Conservation (phyloP, 2,113 vertebrate genomes). For the Dolichotis patagonum region DNA sequence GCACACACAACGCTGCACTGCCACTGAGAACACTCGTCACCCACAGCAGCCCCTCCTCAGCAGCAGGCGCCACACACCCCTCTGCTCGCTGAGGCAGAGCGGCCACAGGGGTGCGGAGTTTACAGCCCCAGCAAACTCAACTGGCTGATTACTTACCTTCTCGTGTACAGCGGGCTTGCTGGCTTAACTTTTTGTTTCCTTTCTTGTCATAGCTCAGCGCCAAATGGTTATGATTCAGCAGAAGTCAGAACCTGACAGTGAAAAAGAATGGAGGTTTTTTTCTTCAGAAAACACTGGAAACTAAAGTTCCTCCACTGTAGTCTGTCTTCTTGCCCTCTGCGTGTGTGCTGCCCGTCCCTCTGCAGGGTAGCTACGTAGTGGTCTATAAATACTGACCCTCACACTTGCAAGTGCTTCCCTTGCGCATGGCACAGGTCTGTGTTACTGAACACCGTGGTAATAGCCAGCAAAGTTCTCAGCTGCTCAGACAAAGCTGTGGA, state of each 20-base stretch:
- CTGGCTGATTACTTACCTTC: slow-evolving; percentile 80
- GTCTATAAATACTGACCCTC: slow-evolving; percentile 89
- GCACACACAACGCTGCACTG: neutral
- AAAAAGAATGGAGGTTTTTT: slow-evolving; percentile 11
- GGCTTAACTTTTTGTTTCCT: slow-evolving; percentile 76
- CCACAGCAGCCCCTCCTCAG: neutral
- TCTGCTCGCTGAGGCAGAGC: neutral
- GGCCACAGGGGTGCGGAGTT: neutral
- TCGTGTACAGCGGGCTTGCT: slow-evolving; percentile 50
- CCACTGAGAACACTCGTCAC: neutral
- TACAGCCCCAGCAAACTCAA: slow-evolving; percentile 17
- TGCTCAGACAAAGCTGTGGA: slow-evolving; percentile 88
- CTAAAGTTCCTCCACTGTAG: slow-evolving; percentile 45
- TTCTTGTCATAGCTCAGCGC: slow-evolving; percentile 68
- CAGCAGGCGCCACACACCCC: neutral
- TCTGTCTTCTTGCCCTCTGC: slow-evolving; percentile 64
- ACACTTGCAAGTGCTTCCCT: slow-evolving; percentile 84
- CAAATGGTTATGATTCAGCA: slow-evolving; percentile 66
- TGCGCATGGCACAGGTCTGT: slow-evolving; percentile 85
- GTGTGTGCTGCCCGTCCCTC: slow-evolving; percentile 55
- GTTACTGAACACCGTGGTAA: slow-evolving; percentile 85
- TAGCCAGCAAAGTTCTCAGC: slow-evolving; percentile 86
- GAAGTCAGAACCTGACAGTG: slow-evolving; percentile 75
- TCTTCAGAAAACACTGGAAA: slow-evolving; percentile 65
- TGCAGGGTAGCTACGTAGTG: slow-evolving; percentile 73